These are phyloP conservation scores for Brachionus asplanchnoidis DNA, from an alignment of 1,140 invertebrate genomes.

Conservation along the genomic window DNA sequence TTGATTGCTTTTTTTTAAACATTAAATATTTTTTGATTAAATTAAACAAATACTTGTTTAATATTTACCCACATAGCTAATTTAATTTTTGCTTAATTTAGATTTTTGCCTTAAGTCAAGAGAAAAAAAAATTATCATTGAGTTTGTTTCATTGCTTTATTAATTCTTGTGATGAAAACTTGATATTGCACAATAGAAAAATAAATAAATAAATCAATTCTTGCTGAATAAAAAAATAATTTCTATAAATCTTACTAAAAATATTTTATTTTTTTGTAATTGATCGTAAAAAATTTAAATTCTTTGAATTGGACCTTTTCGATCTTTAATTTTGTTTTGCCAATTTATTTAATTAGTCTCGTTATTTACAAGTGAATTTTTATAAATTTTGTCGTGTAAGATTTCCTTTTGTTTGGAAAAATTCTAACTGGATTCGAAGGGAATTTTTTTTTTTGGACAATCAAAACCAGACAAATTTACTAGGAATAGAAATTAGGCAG, in stretches of 20 bases:
- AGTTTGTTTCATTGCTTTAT: background rate
- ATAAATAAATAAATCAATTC: background rate
- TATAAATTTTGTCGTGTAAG: background rate
- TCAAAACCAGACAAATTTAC: background rate
- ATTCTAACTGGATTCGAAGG: background rate
- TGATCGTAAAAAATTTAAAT: background rate
- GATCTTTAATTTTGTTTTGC: background rate
- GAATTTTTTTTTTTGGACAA: background rate
- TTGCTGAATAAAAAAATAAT: background rate
- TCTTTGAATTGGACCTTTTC: background rate
- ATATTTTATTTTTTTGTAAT: background rate
- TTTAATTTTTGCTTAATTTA: background rate
- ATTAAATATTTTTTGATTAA: background rate
- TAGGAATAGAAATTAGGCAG: background rate
- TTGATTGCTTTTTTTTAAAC: background rate
- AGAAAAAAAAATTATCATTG: background rate
- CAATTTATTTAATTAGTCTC: background rate
- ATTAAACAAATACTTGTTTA: background rate
- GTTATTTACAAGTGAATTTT: background rate
- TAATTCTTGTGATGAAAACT: background rate
- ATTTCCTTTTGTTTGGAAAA: background rate
- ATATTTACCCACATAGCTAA: background rate
- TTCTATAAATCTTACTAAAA: background rate
- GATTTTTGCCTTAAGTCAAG: background rate
- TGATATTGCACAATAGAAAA: background rate